phyloP scores from a whole-genome alignment of 2,888 invertebrate genomes.

The Drosophila pegasa region DNA sequence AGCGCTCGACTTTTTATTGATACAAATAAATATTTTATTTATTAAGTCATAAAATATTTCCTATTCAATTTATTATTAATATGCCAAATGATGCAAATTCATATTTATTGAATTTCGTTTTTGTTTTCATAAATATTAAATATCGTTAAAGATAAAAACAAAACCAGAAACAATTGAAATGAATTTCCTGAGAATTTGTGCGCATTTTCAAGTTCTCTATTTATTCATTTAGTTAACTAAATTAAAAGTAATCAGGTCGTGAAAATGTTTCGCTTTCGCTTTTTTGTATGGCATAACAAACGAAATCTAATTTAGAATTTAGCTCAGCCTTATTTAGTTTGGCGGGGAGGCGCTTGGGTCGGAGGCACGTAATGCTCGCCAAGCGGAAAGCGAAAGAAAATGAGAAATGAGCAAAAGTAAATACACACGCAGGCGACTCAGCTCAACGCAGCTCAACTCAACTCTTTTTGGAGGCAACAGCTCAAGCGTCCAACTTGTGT shows the following conservation, averaged over 20 bases:
- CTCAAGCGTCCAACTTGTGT: constrained; percentile 46
- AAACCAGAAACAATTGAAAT: background rate
- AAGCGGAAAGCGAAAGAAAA: constrained; percentile 54
- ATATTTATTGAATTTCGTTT: background rate
- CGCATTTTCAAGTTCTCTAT: background rate
- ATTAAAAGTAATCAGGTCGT: constrained; percentile 32
- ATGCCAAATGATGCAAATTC: too few species aligned
- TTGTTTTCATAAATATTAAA: background rate
- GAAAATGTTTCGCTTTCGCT: background rate
- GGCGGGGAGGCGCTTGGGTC: background rate
- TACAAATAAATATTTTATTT: too few species aligned
- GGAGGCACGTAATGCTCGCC: constrained; percentile 31
- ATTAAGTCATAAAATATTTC: too few species aligned
- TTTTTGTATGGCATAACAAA: constrained; percentile 37
- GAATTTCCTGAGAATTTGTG: background rate
- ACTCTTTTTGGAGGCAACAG: constrained; percentile 45
- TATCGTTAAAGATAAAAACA: background rate
- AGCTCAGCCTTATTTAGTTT: constrained; percentile 53
- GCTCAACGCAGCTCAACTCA: constrained; percentile 38
- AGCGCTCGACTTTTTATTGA: too few species aligned
- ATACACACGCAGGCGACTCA: constrained; percentile 49
- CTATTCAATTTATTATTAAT: too few species aligned
- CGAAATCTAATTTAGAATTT: constrained; percentile 65
- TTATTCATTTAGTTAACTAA: constrained; percentile 9
- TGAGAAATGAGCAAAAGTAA: constrained; percentile 65